phyloP scores from a whole-genome alignment of 1,140 invertebrate genomes.

The Tetragonula clypearis region DNA sequence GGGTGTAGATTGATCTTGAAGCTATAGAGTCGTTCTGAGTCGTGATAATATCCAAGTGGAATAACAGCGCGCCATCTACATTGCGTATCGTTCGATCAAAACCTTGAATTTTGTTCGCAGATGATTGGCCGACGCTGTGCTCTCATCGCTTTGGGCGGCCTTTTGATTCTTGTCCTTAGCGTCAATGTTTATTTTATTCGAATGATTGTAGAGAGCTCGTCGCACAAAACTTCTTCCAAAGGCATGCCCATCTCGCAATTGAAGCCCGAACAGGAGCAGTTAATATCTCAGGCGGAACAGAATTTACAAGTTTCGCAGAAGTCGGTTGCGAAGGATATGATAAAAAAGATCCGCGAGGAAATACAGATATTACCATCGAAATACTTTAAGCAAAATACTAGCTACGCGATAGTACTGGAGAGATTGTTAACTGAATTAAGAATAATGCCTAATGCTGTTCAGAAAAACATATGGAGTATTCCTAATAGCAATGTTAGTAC shows the following conservation, averaged over 20 bases:
- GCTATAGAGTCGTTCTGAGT: not conserved
- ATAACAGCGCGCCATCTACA: slow-evolving; percentile 28
- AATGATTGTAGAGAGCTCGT: slow-evolving; percentile 77
- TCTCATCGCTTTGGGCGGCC: slow-evolving; percentile 73
- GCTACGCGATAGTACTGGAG: slow-evolving; percentile 70
- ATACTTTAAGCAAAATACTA: slow-evolving; percentile 75
- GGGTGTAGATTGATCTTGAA: not conserved
- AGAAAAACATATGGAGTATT: slow-evolving; percentile 73
- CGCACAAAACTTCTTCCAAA: slow-evolving; percentile 61
- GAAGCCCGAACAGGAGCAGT: slow-evolving; percentile 52
- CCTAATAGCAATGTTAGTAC: slow-evolving; percentile 74
- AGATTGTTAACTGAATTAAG: slow-evolving; percentile 69
- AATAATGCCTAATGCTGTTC: slow-evolving; percentile 64
- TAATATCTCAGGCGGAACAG: slow-evolving; percentile 49
- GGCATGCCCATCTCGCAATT: slow-evolving; percentile 60
- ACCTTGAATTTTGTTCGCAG: slow-evolving; percentile 63
- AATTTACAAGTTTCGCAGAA: slow-evolving; percentile 52
- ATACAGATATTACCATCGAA: slow-evolving; percentile 71
- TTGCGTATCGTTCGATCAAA: slow-evolving; percentile 1
- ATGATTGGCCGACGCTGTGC: slow-evolving; percentile 77
- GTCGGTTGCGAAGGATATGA: slow-evolving; percentile 59
- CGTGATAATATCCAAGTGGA: not conserved
- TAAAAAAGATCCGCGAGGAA: slow-evolving; percentile 69
- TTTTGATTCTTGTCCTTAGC: slow-evolving; percentile 76
- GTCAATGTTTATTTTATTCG: slow-evolving; percentile 78